phyloP scores from a whole-genome alignment of 1,140 invertebrate species.

The Octopus sinensis region DNA sequence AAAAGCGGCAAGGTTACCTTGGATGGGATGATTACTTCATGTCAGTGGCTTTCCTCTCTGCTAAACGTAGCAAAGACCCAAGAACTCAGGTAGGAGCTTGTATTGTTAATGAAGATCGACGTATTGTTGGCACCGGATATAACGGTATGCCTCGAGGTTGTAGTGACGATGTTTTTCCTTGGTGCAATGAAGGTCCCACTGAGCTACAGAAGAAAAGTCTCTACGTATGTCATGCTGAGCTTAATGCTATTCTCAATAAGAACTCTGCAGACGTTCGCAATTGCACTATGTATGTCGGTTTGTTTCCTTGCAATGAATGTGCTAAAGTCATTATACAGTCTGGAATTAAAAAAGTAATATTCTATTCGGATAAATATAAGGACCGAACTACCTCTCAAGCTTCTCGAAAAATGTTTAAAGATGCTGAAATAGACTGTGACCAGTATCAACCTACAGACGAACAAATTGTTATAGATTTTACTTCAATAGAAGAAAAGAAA shows the following conservation, averaged over 20 bases:
- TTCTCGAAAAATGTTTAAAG: conserved; percentile 76
- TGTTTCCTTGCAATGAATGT: conserved; percentile 96
- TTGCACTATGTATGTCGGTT: conserved; percentile 80
- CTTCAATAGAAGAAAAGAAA: too few species aligned
- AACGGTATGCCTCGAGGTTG: conserved; percentile 92
- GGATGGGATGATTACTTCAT: conserved; percentile 92
- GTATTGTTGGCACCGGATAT: conserved; percentile 89
- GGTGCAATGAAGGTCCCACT: conserved; percentile 69
- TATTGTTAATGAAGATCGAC: conserved; percentile 81
- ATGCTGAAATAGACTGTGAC: conserved; percentile 70
- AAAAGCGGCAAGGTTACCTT: conserved; percentile 66
- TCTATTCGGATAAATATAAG: conserved; percentile 74
- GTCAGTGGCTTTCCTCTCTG: too few species aligned
- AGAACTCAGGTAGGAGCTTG: too few species aligned
- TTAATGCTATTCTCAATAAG: conserved; percentile 94
- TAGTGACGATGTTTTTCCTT: conserved; percentile 81
- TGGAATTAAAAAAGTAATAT: conserved; percentile 75
- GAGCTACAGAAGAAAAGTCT: too few species aligned
- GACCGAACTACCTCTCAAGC: conserved; percentile 68
- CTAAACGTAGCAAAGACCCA: too few species aligned
- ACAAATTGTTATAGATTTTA: too few species aligned
- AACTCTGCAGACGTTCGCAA: conserved; percentile 73
- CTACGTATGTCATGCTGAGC: conserved; percentile 93
- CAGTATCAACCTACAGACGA: too few species aligned
- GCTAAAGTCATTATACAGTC: conserved; percentile 95